Percentiles rank a stretch among this genome's conserved stretches.
phyloP scores from a whole-genome alignment of 2,797 vertebrate genomes.

The Leptoclinus maculatus region DNA sequence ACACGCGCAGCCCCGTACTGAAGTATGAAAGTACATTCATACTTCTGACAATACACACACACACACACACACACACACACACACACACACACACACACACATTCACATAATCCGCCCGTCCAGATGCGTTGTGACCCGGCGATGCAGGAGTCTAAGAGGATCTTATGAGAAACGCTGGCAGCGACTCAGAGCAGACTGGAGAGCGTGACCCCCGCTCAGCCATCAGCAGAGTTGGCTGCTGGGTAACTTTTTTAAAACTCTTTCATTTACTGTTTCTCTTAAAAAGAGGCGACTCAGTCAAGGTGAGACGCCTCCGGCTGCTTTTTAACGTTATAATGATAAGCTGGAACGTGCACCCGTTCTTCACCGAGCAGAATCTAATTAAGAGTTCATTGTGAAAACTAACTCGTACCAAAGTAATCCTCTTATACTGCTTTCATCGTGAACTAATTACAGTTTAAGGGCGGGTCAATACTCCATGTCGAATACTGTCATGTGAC shows the following conservation, averaged over 20 bases:
- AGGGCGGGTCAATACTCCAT: too few species aligned
- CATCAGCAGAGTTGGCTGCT: not conserved
- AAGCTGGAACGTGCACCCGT: not conserved
- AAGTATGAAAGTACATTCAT: too few species aligned
- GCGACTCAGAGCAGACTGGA: slow-evolving; percentile 24
- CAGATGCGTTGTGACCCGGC: slow-evolving; percentile 18
- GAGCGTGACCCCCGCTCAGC: not conserved
- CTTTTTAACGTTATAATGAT: not conserved
- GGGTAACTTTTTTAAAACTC: not conserved
- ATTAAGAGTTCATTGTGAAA: not conserved
- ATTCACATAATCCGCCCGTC: slow-evolving; percentile 11
- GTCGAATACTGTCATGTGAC: too few species aligned
- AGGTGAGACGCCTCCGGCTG: not conserved
- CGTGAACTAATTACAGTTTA: too few species aligned
- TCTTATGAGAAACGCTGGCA: slow-evolving; percentile 33
- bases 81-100: too few species aligned
- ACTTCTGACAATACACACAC: not conserved
- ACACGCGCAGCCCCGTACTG: not conserved
- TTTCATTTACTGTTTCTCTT: not conserved
- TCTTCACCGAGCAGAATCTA: not conserved
- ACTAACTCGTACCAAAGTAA: too few species aligned
- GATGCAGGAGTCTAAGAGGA: slow-evolving; percentile 44
- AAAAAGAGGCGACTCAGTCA: not conserved
- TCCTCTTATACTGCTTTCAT: too few species aligned
- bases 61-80: not conserved